These are phyloP conservation scores for Henricia sp. DNA, from an alignment of 53 echinoderm and acorn worm species.

Conservation along the genomic window DNA sequence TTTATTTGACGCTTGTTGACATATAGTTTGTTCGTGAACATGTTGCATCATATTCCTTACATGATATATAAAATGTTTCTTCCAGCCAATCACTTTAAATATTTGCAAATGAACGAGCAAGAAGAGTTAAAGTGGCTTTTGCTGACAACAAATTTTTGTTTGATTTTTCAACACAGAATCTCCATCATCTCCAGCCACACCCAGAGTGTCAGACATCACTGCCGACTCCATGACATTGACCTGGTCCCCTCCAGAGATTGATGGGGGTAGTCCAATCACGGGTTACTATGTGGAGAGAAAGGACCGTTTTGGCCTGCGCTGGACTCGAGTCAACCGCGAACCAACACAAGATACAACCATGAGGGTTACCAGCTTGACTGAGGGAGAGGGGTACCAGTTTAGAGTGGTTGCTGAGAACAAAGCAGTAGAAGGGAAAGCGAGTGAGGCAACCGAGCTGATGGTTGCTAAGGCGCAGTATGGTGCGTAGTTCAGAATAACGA, in stretches of 20 bases:
- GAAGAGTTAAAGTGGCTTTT: too few species aligned
- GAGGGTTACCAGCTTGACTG: slow-evolving; percentile 75
- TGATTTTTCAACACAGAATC: slow-evolving; percentile 17
- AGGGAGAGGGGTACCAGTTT: slow-evolving; percentile 90
- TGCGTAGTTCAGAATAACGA: too few species aligned
- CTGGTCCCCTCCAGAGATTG: slow-evolving; percentile 82
- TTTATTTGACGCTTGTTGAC: too few species aligned
- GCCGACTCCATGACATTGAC: slow-evolving; percentile 73
- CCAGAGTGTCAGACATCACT: slow-evolving; percentile 75
- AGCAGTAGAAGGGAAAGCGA: slow-evolving; percentile 90
- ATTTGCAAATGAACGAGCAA: too few species aligned
- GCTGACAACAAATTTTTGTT: too few species aligned
- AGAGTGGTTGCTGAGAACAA: slow-evolving; percentile 86
- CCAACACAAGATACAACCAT: slow-evolving; percentile 63
- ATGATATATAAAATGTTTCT: too few species aligned
- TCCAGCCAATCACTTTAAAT: too few species aligned
- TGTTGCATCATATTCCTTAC: too few species aligned
- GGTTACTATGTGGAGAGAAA: slow-evolving; percentile 90
- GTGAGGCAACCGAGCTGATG: slow-evolving; percentile 70
- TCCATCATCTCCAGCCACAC: slow-evolving; percentile 32
- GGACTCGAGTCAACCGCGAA: slow-evolving; percentile 74
- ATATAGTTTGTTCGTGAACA: too few species aligned
- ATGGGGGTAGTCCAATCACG: slow-evolving; percentile 88
- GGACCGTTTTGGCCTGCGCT: slow-evolving; percentile 83
- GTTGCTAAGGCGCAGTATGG: slow-evolving; percentile 91